These are phyloP conservation scores for Pseudoatta argentina DNA, from an alignment of 1,140 invertebrate species.

Conservation along the genomic window DNA sequence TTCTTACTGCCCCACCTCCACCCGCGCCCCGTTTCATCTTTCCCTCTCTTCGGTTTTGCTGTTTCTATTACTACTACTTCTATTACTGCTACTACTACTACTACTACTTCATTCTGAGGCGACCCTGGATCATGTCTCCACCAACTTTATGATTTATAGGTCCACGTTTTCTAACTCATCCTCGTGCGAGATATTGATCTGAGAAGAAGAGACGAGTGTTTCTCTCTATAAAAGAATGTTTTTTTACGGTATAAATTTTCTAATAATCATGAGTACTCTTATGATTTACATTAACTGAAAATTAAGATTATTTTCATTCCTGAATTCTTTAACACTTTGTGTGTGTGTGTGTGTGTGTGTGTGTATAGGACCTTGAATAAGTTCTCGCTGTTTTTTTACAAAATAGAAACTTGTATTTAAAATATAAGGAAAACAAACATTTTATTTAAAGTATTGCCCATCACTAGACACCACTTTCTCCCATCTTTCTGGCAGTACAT, in stretches of 20 bases:
- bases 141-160: slow-evolving; percentile 39
- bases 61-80: slow-evolving; percentile 13
- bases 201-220: neutral
- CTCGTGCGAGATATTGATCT: neutral
- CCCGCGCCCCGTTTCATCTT: slow-evolving; percentile 45
- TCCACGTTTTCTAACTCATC: neutral
- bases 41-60: slow-evolving; percentile 42
- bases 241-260: neutral
- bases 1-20: slow-evolving; percentile 77
- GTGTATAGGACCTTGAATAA: no score
- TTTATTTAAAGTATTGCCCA: no score
- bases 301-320: neutral
- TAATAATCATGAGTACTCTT: neutral
- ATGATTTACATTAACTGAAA: neutral
- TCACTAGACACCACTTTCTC: no score
- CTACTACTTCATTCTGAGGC: slow-evolving; percentile 50
- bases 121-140: slow-evolving; percentile 64
- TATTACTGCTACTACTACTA: neutral
- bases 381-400: no score
- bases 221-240: neutral
- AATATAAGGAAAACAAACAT: no score
- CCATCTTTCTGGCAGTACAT: no score
- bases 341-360: no score
- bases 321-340: neutral
- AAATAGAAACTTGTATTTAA: no score